Percentiles rank a stretch among this genome's conserved stretches.
These are phyloP conservation scores for Prosopocoilus inquinatus DNA, from an alignment of 2,888 invertebrate species.

Conservation along the genomic window DNA sequence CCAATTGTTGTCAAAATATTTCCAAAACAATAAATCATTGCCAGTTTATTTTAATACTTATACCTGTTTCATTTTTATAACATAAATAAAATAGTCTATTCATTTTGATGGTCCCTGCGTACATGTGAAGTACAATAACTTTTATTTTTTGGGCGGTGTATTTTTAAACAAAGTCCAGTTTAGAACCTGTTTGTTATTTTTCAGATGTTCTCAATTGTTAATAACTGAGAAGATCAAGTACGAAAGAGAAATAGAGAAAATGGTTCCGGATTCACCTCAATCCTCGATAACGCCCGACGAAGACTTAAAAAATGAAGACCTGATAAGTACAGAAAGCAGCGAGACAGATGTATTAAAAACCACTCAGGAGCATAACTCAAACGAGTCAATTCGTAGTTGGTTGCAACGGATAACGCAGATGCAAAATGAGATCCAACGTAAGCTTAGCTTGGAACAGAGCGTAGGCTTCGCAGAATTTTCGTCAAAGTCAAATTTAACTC, in stretches of 20 bases:
- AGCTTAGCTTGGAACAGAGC: constrained; percentile 29
- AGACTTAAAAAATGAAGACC: constrained; percentile 4
- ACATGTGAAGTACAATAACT: no score
- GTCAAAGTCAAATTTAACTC: constrained; percentile 42
- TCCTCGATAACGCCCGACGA: constrained; percentile 47
- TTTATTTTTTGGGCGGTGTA: no score
- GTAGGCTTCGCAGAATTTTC: constrained; percentile 20
- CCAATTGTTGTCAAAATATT: no score
- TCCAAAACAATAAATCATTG: no score
- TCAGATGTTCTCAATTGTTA: neutral
- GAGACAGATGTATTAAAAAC: constrained; percentile 32
- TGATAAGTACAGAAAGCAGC: neutral
- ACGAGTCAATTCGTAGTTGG: constrained; percentile 72
- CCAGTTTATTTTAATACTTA: no score
- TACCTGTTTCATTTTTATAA: no score
- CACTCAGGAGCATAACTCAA: constrained; percentile 52
- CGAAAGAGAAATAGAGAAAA: constrained; percentile 37
- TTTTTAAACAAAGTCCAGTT: neutral
- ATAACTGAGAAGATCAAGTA: constrained; percentile 5
- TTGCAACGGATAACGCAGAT: constrained; percentile 72
- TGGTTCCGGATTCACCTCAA: constrained; percentile 55
- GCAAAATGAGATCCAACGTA: constrained; percentile 59
- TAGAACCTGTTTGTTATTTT: neutral
- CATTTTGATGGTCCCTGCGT: no score
- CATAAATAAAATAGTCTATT: no score